phyloP scores from a whole-genome alignment of 2,888 invertebrate species.

The Ecdyonurus torrentis region DNA sequence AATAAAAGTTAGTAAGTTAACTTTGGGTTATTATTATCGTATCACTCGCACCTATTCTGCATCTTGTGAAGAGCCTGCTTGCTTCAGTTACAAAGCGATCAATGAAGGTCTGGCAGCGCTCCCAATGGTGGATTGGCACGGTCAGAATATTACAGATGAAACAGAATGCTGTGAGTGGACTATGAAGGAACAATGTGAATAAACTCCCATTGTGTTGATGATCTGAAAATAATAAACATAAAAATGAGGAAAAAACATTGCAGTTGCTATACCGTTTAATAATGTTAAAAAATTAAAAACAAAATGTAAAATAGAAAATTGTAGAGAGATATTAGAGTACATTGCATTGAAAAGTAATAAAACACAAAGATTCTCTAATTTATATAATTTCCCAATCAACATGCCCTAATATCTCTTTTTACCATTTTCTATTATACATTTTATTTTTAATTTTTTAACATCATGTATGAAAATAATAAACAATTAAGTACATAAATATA shows the following conservation, averaged over 20 bases:
- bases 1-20: no score
- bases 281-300: not conserved
- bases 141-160: conserved; percentile 77
- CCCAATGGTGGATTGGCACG: conserved; percentile 76
- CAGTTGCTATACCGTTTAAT: not conserved
- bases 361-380: no score
- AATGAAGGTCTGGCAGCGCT: conserved; percentile 71
- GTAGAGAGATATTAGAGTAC: no score
- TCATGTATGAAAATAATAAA: not conserved
- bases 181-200: conserved; percentile 90
- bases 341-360: no score
- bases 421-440: no score
- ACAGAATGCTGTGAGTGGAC: conserved; percentile 83
- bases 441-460: not conserved
- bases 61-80: conserved; percentile 61
- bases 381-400: no score
- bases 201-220: conserved; percentile 76
- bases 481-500: not conserved
- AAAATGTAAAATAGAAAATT: not conserved
- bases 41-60: conserved; percentile 54
- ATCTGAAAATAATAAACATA: conserved; percentile 36
- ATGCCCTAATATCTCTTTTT: no score
- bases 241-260: conserved; percentile 5
- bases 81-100: conserved; percentile 83
- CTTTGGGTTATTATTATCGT: not conserved